phyloP scores from a whole-genome alignment of 2,113 vertebrate genomes.

The Leptobrachium leishanense region DNA sequence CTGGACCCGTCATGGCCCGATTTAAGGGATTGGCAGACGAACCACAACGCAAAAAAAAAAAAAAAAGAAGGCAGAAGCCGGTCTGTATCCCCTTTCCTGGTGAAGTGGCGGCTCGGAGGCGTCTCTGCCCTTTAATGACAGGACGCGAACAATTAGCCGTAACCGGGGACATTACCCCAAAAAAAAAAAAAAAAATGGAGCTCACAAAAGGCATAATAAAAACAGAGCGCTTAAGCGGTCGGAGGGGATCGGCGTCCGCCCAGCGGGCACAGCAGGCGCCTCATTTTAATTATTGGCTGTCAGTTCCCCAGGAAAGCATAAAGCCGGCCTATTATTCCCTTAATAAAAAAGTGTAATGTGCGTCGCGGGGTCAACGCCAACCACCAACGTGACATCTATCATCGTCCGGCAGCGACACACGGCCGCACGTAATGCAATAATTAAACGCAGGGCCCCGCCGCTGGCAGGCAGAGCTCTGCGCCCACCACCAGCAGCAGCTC shows the following conservation, averaged over 20 bases:
- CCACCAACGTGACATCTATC: constrained; percentile 11
- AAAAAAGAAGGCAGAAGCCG: too few relatives aligned
- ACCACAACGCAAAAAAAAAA: too few relatives aligned
- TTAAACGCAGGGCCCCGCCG: constrained; percentile 1
- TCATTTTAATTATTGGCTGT: constrained; percentile 36
- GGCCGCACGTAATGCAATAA: constrained; percentile 14
- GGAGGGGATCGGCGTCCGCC: neutral
- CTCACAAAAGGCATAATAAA: too few relatives aligned
- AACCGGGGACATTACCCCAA: too few relatives aligned
- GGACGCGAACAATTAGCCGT: too few relatives aligned
- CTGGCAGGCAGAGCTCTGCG: neutral
- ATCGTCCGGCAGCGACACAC: neutral
- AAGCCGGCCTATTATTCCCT: constrained; percentile 40
- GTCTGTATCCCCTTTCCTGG: too few relatives aligned
- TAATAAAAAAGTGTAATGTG: constrained; percentile 31
- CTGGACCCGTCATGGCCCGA: too few relatives aligned
- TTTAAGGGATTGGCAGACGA: too few relatives aligned
- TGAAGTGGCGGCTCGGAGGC: too few relatives aligned
- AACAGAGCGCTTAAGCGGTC: neutral
- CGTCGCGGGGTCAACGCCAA: constrained; percentile 28
- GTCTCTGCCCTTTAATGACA: too few relatives aligned
- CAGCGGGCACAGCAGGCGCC: constrained; percentile 25
- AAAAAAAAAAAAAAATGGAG: too few relatives aligned
- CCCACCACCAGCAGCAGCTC: neutral
- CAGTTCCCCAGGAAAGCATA: constrained; percentile 31